A percentile compares a stretch with the other conserved stretches of the same genome.
Evolutionary conservation across 2,797 vertebrate genomes (phyloP).

Genomic region (Avahi laniger): DNA sequence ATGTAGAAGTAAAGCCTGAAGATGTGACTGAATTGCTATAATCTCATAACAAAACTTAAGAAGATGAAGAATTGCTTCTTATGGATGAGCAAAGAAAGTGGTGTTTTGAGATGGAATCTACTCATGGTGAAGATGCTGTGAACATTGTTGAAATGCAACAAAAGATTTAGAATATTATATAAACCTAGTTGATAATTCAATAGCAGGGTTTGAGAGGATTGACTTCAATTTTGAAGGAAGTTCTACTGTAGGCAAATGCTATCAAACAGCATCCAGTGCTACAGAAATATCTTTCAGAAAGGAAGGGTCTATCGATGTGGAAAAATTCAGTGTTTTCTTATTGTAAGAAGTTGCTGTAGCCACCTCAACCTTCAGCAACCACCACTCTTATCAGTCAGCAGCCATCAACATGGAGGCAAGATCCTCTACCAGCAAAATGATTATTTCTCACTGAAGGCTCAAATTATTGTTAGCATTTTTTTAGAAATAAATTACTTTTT

Average conservation of each 20-base stretch:
- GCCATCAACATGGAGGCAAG: neutral
- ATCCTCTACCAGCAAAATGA: neutral
- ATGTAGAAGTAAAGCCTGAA: neutral
- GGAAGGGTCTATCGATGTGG: neutral
- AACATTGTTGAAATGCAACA: neutral
- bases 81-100: neutral
- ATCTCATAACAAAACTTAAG: neutral
- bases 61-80: neutral
- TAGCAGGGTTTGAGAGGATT: neutral
- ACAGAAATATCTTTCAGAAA: neutral
- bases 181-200: neutral
- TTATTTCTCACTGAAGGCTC: neutral
- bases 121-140: neutral
- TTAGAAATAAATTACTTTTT: neutral
- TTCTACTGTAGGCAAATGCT: neutral
- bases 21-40: neutral
- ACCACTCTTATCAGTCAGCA: neutral
- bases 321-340: neutral
- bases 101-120: neutral
- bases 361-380: neutral
- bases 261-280: neutral
- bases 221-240: neutral
- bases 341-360: neutral
- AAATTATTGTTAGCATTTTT: neutral
- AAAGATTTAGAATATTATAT: neutral